Percentiles rank a stretch among this genome's conserved stretches.
Conservation (phyloP, 2,797 vertebrate species). For the Microctenopoma lineatum region DNA sequence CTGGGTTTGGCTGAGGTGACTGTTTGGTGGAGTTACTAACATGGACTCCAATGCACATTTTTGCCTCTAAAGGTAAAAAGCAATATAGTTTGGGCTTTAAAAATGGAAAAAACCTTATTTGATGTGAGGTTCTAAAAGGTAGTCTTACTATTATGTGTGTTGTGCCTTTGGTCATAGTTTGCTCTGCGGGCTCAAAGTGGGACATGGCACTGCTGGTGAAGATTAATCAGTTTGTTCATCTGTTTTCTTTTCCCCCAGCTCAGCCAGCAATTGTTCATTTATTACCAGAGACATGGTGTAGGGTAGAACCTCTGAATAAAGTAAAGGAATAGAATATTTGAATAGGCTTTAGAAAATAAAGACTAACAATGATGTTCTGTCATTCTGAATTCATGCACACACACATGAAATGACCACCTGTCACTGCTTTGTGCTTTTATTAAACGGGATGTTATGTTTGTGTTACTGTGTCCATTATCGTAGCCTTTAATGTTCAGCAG, state of each 20-base stretch:
- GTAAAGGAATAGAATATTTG: background rate
- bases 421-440: slow-evolving; percentile 14
- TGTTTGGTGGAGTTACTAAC: slow-evolving; percentile 9
- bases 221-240: slow-evolving; percentile 37
- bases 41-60: background rate
- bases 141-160: background rate
- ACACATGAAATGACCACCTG: background rate
- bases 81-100: background rate
- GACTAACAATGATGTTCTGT: background rate
- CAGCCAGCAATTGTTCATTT: slow-evolving; percentile 53
- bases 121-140: background rate
- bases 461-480: slow-evolving; percentile 40
- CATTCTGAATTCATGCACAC: background rate
- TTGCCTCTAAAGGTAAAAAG: slow-evolving; percentile 3
- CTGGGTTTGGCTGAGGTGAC: slow-evolving; percentile 14
- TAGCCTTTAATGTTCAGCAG: slow-evolving; percentile 38
- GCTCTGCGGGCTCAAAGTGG: slow-evolving; percentile 14
- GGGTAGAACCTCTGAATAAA: slow-evolving; percentile 24
- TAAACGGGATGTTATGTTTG: slow-evolving; percentile 17
- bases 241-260: slow-evolving; percentile 58
- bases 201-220: slow-evolving; percentile 23
- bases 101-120: background rate
- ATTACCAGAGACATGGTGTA: slow-evolving; percentile 23
- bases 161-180: background rate
- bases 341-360: background rate